phyloP scores from a whole-genome alignment of 35 echinoderm and acorn worm species.

The Ophiothrix spiculata region DNA sequence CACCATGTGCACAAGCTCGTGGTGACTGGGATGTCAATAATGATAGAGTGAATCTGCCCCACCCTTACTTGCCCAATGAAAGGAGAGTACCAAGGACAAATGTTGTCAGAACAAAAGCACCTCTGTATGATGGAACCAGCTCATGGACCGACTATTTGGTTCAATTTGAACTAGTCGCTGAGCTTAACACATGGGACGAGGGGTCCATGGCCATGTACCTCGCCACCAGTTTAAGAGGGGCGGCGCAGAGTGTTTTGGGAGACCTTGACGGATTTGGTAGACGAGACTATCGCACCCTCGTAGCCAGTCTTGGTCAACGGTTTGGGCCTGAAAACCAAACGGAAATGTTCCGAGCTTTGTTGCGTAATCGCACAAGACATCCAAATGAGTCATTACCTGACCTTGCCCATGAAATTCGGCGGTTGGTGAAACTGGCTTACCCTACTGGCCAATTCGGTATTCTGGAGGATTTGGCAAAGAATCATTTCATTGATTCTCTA shows the following conservation, averaged over 20 bases:
- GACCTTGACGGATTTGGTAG: slow-evolving; percentile 23
- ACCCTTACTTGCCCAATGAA: no score
- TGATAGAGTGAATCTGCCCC: no score
- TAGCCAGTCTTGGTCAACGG: neutral
- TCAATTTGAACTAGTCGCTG: slow-evolving; percentile 41
- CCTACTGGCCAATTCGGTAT: neutral
- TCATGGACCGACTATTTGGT: slow-evolving; percentile 37
- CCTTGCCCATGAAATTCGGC: slow-evolving; percentile 32
- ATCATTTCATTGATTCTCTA: slow-evolving; percentile 56
- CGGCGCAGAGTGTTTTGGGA: slow-evolving; percentile 24
- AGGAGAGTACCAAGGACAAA: no score
- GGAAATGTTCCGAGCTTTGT: slow-evolving; percentile 9
- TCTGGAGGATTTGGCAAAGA: slow-evolving; percentile 21
- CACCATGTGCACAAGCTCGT: no score
- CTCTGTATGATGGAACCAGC: slow-evolving; percentile 28
- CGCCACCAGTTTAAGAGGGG: slow-evolving; percentile 38
- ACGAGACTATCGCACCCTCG: neutral
- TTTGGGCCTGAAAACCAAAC: no score
- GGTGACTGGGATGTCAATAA: no score
- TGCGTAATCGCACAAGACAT: slow-evolving; percentile 21
- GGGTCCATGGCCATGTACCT: slow-evolving; percentile 16
- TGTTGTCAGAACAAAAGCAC: no score
- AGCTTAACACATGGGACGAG: slow-evolving; percentile 47
- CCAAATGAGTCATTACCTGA: slow-evolving; percentile 30
- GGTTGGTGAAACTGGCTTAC: slow-evolving; percentile 19